Evolutionary conservation across 2,888 invertebrate species (phyloP), one percentile per base, ranked within the genome.

Genomic region (Mesorhabditis belari): DNA sequence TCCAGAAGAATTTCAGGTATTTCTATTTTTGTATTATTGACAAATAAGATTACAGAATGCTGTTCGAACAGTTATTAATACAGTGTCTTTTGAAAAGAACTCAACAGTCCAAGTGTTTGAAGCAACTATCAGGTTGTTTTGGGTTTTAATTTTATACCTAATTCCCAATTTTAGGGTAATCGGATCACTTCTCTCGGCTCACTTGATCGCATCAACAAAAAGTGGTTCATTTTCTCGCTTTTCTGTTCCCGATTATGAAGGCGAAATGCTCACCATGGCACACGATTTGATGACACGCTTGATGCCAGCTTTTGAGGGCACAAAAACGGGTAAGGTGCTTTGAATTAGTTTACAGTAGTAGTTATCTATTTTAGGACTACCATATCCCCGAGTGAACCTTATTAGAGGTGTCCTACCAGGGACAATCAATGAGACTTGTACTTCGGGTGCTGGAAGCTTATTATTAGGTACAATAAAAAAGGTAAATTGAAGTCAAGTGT

Each of bases 71-170:
- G 85, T 87, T 5, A 82, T 86, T 55, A 83, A 85, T 19, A 82
- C 84, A 75, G 85, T 87, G 0, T 82, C 83, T 23, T 87, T 87
- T 80, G 85, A 87, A 70, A 85, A 85, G 70, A 83, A 86, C 70
- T 85, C 82, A 58, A 86, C 86, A 23, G 86, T 87, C 12, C 87
- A 87, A 81, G 86, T 87, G 4, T 87, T 87, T 82, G 87, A 87
- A 81, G 86, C 86, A 2, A 87, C 86, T 56, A 87, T 87, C 56
- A 83, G 86, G 86, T 85, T 71, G 64, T 59, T 55, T 60, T 53
- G 2, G 17, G 2, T 23, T 21, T 2, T 21, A 57, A 26, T 55
- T 55, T 51, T 51, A 21, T 12, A 19, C 9, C 17, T 9, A 9
- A 21, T n/a, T n/a, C n/a, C n/a, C 51, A 9, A 9, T 19, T 78